These are phyloP conservation scores for Eilema griseolum DNA, from an alignment of 2,888 invertebrate genomes.

Conservation along the genomic window DNA sequence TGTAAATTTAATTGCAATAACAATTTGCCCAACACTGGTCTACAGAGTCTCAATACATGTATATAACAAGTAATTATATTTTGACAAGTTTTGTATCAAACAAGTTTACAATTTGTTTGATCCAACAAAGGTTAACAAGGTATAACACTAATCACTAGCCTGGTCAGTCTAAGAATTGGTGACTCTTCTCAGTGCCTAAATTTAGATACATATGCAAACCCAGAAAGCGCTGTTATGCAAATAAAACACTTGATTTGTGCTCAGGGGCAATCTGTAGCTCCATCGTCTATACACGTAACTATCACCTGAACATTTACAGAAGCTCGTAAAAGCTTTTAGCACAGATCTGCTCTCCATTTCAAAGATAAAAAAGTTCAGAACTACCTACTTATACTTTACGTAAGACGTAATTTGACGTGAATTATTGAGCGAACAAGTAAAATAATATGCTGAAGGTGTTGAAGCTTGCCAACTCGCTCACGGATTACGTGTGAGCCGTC, in stretches of 20 bases:
- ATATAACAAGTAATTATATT: no score
- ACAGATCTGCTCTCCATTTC: conserved; percentile 10
- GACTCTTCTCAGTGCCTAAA: neutral
- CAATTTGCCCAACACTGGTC: no score
- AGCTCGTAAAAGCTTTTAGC: conserved; percentile 6
- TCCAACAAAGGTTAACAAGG: no score
- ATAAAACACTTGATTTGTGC: neutral
- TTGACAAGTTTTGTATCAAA: no score
- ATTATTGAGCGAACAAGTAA: conserved; percentile 39
- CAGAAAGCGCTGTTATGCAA: neutral
- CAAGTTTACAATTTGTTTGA: no score
- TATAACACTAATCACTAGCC: no score
- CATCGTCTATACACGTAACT: neutral
- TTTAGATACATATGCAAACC: neutral
- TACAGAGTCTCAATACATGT: no score
- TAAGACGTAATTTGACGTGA: conserved; percentile 36
- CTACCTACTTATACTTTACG: conserved; percentile 25
- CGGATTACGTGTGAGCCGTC: conserved; percentile 33
- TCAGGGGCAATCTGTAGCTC: neutral
- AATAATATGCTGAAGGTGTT: conserved; percentile 35
- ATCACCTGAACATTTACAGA: neutral
- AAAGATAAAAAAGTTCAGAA: conserved; percentile 16
- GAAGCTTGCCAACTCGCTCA: conserved; percentile 24
- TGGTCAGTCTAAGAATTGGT: no score
- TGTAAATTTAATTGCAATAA: no score